These are phyloP conservation scores for Podarcis lilfordi DNA, from an alignment of 2,797 vertebrate genomes.

Conservation along the genomic window DNA sequence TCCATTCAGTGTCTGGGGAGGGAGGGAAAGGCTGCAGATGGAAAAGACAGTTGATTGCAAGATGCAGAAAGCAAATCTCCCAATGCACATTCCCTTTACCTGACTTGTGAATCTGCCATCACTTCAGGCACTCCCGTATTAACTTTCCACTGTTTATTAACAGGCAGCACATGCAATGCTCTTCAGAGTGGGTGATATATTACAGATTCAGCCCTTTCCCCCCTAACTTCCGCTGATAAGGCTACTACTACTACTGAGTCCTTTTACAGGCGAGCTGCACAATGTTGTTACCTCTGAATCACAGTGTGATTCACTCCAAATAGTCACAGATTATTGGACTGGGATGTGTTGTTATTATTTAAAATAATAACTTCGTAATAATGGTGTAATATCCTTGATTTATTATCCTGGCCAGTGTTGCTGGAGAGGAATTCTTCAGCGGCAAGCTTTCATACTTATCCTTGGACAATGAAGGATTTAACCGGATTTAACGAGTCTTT, in stretches of 20 bases:
- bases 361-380: constrained; percentile 50
- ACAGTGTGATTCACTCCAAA: constrained; percentile 36
- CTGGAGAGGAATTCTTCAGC: constrained; percentile 44
- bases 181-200: constrained; percentile 38
- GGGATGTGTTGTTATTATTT: background rate
- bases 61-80: background rate
- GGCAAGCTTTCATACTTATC: constrained; percentile 1
- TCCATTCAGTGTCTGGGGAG: constrained; percentile 31
- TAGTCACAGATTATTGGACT: constrained; percentile 41
- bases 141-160: constrained; percentile 51
- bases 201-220: constrained; percentile 34
- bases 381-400: constrained; percentile 43
- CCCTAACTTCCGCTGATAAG: constrained; percentile 40
- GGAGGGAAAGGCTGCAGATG: constrained; percentile 26
- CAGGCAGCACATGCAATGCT: background rate
- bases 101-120: constrained; percentile 3
- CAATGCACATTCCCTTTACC: background rate
- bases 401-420: constrained; percentile 40
- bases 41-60: constrained; percentile 42
- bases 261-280: constrained; percentile 10
- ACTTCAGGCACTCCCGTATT: constrained; percentile 36
- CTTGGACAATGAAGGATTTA: constrained; percentile 38
- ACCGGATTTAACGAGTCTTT: constrained; percentile 8
- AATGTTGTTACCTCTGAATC: constrained; percentile 45
- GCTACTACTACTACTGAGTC: constrained; percentile 5